Base-by-base conservation (phyloP, 1,140 invertebrate species). In the Trichoplusia ni region DNA sequence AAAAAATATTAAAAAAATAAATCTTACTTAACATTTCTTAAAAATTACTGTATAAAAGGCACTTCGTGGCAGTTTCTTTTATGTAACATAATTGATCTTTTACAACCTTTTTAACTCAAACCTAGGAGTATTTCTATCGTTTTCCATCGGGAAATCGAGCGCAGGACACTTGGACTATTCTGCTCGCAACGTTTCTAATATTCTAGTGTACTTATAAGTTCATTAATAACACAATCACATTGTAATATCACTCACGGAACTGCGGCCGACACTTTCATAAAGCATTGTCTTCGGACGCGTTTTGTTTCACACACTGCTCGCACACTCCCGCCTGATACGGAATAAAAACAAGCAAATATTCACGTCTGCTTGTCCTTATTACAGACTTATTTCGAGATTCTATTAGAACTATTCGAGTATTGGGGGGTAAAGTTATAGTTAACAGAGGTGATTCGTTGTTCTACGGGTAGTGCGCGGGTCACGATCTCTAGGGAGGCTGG, bases 171-270 rank as follows among this genome's bases (percentile, higher is more conserved):
- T 60, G 29, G 56, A 60, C 56, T 58, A 53, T 31, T 13, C 27
- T 33, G 42, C 29, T 60, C 27, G 16, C 33, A 60, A 47, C 42
- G 40, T 60, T 60, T 35, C 47, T 60, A 60, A 78, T 71, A 80
- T 67, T 62, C 78, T 84, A 86, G 71, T 82, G 81, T 87, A 87
- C 81, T 85, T 82, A 86, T 46, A 75, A 56, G 82, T 86, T 82
- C 75, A 83, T 81, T 84, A 81, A 77, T 75, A 77, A 90, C 84
- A 86, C 86, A 86, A 90, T 90, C 87, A 90, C 87, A 90, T 84
- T 86, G 68, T 78, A 81, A 88, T 90, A 90, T 90, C 87, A 90
- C 87, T 84, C 86, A 84, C 82, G 76, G 69, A 81, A 75, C 72
- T 71, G 79, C 78, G 79, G 73, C 82, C 78, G 82, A 85, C 74